Percentiles rank a stretch among this genome's conserved stretches.
Evolutionary conservation across 2,888 invertebrate genomes (phyloP).

Genomic region (Bimastos eiseni): DNA sequence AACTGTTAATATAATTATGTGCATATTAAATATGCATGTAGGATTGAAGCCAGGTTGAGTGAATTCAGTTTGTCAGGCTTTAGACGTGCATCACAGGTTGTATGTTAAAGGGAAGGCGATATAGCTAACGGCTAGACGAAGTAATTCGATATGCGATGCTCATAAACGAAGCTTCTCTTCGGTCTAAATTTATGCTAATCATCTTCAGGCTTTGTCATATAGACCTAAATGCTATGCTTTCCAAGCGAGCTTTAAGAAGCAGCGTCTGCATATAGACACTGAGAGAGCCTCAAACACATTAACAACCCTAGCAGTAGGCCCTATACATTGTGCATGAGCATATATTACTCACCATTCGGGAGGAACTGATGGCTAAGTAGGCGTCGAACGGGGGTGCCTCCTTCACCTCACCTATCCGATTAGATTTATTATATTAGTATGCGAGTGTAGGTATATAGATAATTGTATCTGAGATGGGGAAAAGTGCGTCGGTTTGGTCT

Average conservation of each 20-base stretch:
- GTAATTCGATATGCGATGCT: slow-evolving; percentile 13
- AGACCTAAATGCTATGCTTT: background rate
- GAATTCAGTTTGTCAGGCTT: background rate
- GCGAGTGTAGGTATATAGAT: too few relatives aligned
- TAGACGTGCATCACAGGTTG: background rate
- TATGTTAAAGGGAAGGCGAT: background rate
- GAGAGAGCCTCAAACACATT: background rate
- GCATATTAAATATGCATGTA: background rate
- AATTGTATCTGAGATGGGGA: background rate
- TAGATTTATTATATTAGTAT: background rate
- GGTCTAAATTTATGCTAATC: slow-evolving; percentile 13
- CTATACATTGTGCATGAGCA: background rate
- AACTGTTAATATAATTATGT: background rate
- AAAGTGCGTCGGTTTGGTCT: background rate
- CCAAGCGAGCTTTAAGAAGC: background rate
- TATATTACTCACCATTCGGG: background rate
- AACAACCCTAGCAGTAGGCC: background rate
- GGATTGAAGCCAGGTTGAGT: slow-evolving; percentile 4
- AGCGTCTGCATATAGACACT: background rate
- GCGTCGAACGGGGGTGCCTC: background rate
- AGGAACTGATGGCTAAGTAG: background rate
- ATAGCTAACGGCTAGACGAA: background rate
- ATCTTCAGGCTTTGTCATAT: slow-evolving; percentile 13
- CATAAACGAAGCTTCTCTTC: background rate
- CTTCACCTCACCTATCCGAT: background rate